phyloP scores from a whole-genome alignment of 1,140 invertebrate genomes.

The Nylanderia fulva region DNA sequence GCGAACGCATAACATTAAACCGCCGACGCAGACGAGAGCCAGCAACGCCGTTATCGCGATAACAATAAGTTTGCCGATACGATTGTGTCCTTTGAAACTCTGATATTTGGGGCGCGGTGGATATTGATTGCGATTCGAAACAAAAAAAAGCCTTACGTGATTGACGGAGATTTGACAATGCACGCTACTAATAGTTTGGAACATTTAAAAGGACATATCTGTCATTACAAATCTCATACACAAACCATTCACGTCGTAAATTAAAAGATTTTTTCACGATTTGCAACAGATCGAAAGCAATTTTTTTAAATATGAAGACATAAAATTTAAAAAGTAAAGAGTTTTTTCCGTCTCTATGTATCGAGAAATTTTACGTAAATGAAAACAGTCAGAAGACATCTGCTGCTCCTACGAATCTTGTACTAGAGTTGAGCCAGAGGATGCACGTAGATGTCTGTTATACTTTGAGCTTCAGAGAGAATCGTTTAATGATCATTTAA shows the following conservation, averaged over 20 bases:
- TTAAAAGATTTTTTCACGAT: background rate
- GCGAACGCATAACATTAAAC: slow-evolving; percentile 75
- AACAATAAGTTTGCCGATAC: slow-evolving; percentile 72
- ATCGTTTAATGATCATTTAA: slow-evolving; percentile 23
- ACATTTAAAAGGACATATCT: slow-evolving; percentile 34
- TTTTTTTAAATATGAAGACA: background rate
- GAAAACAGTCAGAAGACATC: background rate
- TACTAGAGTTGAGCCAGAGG: background rate
- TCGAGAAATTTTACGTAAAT: background rate
- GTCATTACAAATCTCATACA: background rate
- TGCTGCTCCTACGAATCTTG: background rate
- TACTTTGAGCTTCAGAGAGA: background rate
- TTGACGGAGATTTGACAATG: slow-evolving; percentile 52
- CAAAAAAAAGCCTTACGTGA: slow-evolving; percentile 45
- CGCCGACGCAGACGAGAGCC: slow-evolving; percentile 7
- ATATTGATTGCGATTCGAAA: slow-evolving; percentile 43
- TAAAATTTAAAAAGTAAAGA: too few relatives aligned
- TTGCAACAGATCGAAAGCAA: background rate
- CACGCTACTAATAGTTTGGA: slow-evolving; percentile 22
- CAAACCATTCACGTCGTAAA: background rate
- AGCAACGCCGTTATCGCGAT: slow-evolving; percentile 69
- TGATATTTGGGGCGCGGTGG: background rate
- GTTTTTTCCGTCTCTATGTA: background rate
- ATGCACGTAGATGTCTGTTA: slow-evolving; percentile 21
- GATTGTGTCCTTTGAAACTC: slow-evolving; percentile 60